These are phyloP conservation scores for Dryobates pubescens DNA, from an alignment of 2,797 vertebrate genomes.

Conservation along the genomic window DNA sequence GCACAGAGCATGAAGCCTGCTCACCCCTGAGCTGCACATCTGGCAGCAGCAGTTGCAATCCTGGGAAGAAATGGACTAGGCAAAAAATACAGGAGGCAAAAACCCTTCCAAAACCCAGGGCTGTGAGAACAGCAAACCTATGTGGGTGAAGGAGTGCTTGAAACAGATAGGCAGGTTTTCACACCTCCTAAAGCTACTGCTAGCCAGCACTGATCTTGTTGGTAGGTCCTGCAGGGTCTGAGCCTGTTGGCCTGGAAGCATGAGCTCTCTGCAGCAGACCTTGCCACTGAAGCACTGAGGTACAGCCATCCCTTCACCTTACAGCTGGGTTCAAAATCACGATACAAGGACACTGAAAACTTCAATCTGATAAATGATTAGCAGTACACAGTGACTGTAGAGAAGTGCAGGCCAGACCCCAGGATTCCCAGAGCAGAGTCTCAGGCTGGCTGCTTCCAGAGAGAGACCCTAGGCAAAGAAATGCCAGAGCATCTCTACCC, in stretches of 20 bases:
- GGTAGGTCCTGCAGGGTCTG: background rate
- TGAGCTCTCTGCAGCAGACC: background rate
- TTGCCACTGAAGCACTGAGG: background rate
- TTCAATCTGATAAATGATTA: no score
- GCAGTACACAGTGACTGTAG: no score
- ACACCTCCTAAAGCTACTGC: background rate
- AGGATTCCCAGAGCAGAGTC: no score
- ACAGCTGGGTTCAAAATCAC: background rate
- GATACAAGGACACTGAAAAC: background rate
- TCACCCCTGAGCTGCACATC: background rate
- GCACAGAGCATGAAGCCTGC: background rate
- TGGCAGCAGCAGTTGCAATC: background rate
- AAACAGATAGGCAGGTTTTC: background rate
- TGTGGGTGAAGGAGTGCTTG: background rate
- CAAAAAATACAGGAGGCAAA: background rate
- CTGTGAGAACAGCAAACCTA: background rate
- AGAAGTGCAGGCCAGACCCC: no score
- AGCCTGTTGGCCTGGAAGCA: background rate
- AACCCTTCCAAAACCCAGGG: background rate
- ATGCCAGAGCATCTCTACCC: no score
- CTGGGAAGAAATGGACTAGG: background rate
- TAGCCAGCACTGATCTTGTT: background rate
- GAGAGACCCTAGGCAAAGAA: background rate
- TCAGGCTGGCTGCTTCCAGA: background rate
- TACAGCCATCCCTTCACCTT: fast-evolving